These are phyloP conservation scores for Dasyornis broadbenti DNA, from an alignment of 2,113 vertebrate species.

Conservation along the genomic window DNA sequence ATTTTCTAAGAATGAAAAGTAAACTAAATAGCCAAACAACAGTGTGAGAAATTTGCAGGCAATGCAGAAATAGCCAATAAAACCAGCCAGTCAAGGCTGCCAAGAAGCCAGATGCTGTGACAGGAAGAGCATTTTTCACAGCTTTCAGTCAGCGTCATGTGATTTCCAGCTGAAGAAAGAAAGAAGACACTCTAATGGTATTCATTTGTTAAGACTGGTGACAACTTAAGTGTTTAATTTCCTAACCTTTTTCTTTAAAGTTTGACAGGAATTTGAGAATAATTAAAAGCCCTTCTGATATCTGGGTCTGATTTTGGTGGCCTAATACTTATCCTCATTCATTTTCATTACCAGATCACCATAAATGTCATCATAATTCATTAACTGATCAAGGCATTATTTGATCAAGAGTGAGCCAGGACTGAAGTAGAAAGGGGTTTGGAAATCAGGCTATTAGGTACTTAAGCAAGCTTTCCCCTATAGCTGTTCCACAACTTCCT, in stretches of 20 bases:
- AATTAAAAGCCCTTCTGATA: not conserved
- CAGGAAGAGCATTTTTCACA: not conserved
- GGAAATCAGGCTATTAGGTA: not conserved
- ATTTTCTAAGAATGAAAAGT: not conserved
- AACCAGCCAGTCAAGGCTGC: slow-evolving; percentile 2
- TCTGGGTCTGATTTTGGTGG: not conserved
- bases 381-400: not conserved
- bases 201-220: not conserved
- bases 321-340: not conserved
- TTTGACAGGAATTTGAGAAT: not conserved
- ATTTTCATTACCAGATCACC: not conserved
- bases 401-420: not conserved
- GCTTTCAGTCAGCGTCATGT: not conserved
- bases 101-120: not conserved
- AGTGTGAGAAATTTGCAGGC: not conserved
- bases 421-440: not conserved
- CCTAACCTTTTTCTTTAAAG: not conserved
- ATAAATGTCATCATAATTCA: not conserved
- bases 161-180: not conserved
- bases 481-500: not conserved
- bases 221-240: not conserved
- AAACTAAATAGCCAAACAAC: not conserved
- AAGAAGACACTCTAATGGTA: not conserved
- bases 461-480: not conserved
- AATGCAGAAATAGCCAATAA: not conserved